Evolutionary conservation across 2,113 vertebrate species (phyloP).

Genomic region (Myotis brandtii): DNA sequence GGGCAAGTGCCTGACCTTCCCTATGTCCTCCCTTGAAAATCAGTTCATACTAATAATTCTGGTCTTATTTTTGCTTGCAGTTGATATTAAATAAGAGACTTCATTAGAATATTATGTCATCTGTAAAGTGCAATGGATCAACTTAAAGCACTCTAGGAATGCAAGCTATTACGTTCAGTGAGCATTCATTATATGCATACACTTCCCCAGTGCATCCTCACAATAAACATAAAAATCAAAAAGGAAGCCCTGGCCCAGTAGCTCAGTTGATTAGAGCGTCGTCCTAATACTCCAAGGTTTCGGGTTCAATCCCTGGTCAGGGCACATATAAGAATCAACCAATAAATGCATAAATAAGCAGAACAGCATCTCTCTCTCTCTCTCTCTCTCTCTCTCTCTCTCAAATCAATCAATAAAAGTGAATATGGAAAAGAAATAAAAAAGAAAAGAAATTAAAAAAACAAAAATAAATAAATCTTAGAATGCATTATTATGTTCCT

Average conservation of each 20-base stretch:
- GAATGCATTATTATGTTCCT: not conserved
- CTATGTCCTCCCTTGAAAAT: not conserved
- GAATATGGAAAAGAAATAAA: not conserved
- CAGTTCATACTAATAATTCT: not conserved
- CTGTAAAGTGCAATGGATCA: not conserved
- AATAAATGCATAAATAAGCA: not conserved
- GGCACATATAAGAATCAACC: not conserved
- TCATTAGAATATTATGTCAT: not conserved
- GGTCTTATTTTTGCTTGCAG: slow-evolving; percentile 5
- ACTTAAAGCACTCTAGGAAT: not conserved
- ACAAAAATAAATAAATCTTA: not conserved
- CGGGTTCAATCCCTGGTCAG: not conserved
- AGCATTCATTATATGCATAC: not conserved
- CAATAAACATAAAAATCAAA: not conserved
- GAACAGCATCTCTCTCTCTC: not conserved
- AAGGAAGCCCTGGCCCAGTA: not conserved
- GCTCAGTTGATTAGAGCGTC: not conserved
- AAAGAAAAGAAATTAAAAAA: too few species aligned
- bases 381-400: not conserved
- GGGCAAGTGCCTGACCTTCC: not conserved
- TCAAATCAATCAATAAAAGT: not conserved
- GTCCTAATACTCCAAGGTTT: not conserved
- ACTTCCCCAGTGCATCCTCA: not conserved
- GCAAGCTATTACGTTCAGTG: not conserved
- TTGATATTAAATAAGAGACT: not conserved